Evolutionary conservation across 2,888 invertebrate species (phyloP), one percentile per base, ranked within the genome.

Genomic region (Mechanitis messenoides): DNA sequence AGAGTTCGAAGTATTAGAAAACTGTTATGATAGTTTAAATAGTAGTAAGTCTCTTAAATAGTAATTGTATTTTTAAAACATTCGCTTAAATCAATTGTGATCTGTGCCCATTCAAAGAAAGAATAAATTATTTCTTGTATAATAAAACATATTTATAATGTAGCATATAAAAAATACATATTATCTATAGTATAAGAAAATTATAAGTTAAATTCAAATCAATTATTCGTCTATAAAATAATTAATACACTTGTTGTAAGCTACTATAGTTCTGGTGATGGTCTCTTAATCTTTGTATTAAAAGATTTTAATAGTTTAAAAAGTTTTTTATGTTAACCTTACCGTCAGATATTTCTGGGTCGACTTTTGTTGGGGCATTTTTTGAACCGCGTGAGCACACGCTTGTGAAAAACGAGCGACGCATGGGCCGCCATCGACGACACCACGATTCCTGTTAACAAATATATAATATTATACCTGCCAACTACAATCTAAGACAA

Each of bases 1-100:
- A 83, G 94, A 94, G 73, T 95, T 94, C 71, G 94, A 94, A 85
- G 92, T 95, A 59, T 91, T 94, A 76, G 94, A 92, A 79, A 84
- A 90, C 65, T 89, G 88, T 79, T 91, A 87, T 72, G 92, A 92
- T 79, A 92, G 92, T 82, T 85, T 92, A 76, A 92, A 87, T 85
- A 90, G 89, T 70, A 87, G 87, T 85, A 90, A 87, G 82, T 87
- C 89, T 68, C 74, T 83, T 72, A 87, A 87, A 75, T 87, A 83
- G 66, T 70, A 68, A 71, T 71, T 72, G 64, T 69, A 73, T 72
- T 69, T 60, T 74, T 80, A 82, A 80, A 78, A 76, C 42, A 78
- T 74, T 79, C 74, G 80, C 82, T 83, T 78, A 80, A 72, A 55
- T 79, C 78, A 80, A 82, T 76, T 85, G 87, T 87, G 87, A 87